These are phyloP conservation scores for Neoitamus cyanurus DNA, from an alignment of 2,888 invertebrate genomes.

Conservation along the genomic window DNA sequence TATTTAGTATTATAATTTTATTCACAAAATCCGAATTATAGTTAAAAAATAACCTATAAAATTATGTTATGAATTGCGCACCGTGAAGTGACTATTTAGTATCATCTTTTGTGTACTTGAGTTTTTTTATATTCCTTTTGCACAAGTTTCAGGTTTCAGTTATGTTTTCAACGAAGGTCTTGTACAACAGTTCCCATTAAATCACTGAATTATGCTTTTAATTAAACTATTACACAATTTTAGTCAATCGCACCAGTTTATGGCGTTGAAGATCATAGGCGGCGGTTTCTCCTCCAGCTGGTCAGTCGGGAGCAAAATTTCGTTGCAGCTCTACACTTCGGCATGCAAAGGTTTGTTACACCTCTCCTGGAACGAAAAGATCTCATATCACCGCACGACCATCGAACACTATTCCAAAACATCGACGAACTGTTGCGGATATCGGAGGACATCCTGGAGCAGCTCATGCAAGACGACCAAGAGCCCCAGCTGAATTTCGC, in stretches of 20 bases:
- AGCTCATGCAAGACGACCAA: constrained; percentile 78
- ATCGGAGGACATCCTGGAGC: constrained; percentile 84
- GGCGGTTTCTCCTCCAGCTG: constrained; percentile 79
- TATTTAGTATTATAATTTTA: too few relatives aligned
- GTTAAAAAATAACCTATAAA: too few relatives aligned
- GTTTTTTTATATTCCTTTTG: constrained; percentile 36
- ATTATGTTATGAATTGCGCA: too few relatives aligned
- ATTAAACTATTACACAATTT: background rate
- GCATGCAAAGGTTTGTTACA: constrained; percentile 80
- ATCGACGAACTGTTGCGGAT: constrained; percentile 81
- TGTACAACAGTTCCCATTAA: background rate
- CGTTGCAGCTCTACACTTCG: constrained; percentile 81
- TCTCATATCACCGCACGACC: constrained; percentile 80
- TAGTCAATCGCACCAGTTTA: constrained; percentile 66
- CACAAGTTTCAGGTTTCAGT: background rate
- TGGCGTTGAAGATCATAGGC: constrained; percentile 70
- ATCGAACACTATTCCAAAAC: constrained; percentile 85
- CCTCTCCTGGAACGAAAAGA: constrained; percentile 81
- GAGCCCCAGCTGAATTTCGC: constrained; percentile 76
- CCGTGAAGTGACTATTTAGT: too few relatives aligned
- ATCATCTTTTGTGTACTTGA: background rate
- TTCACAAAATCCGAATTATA: too few relatives aligned
- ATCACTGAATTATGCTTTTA: background rate
- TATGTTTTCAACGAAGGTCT: background rate
- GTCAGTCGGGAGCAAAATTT: constrained; percentile 83